phyloP scores from a whole-genome alignment of 2,888 invertebrate species.

The Perdita meconis region DNA sequence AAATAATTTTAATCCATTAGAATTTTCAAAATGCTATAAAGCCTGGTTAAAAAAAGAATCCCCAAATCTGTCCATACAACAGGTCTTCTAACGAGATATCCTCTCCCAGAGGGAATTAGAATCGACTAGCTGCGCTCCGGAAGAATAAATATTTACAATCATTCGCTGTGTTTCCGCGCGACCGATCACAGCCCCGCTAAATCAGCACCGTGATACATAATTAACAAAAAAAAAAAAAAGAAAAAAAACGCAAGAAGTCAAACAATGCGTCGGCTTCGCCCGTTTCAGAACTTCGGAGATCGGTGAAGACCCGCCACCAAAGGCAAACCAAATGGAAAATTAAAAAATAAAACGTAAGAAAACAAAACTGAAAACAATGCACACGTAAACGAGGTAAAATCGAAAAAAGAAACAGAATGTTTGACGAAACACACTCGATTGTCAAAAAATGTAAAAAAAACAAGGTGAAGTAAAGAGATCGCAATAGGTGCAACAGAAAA shows the following conservation, averaged over 20 bases:
- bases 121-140: background rate
- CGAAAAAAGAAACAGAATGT: conserved; percentile 24
- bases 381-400: conserved; percentile 25
- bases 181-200: background rate
- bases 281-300: conserved; percentile 4
- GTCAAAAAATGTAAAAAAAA: conserved; percentile 2
- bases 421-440: conserved; percentile 36
- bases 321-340: conserved; percentile 39
- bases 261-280: background rate
- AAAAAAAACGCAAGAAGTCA: conserved; percentile 14
- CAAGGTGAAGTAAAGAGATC: conserved; percentile 12
- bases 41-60: too few species aligned
- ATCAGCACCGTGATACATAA: background rate
- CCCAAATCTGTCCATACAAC: too few species aligned
- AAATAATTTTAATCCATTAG: too few species aligned
- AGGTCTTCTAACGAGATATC: background rate
- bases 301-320: conserved; percentile 66
- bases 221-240: conserved; percentile 19
- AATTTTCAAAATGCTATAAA: too few species aligned
- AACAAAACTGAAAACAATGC: conserved; percentile 27
- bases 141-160: conserved; percentile 53
- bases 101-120: background rate
- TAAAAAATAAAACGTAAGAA: conserved; percentile 5
- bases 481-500: conserved; percentile 23
- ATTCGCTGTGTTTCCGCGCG: conserved; percentile 28